Base-by-base conservation (phyloP, 2,113 vertebrate species). In the Bubo bubo region DNA sequence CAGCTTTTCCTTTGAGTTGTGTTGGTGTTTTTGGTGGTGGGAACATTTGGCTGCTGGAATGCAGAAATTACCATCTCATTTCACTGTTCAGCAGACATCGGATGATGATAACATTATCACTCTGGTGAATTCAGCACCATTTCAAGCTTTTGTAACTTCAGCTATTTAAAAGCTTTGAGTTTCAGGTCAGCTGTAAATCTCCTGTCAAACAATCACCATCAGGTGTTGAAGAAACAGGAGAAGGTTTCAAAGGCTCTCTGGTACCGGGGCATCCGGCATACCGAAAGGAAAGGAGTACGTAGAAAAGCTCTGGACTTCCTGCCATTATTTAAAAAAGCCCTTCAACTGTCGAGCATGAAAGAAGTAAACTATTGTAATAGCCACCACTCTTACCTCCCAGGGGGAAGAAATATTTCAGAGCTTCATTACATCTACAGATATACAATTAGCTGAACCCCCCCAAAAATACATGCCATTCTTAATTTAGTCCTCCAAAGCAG, bases 291-390 rank as follows among this genome's bases (percentile, higher is more conserved):
- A 92, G 56, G 56, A 74, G 68, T 23, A 76, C 10, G 24, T 3
- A 35, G 92, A 72, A 97, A 95, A 93, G 52, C 86, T 47, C 74
- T 70, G 63, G 16, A 59, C 88, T 96, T 97, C 93, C 95, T 97
- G 88, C 32, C 24, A 43, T 89, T 93, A 87, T 92, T 93, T 86
- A 7, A 89, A 92, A 81, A 62, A 83, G 21, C 27, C 2, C 5
- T 73, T 87, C 86, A 72, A 74, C 59, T 91, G 88, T 85, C 93
- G 95, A 59, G 59, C 41, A 14, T 20, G 59, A 74, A 88, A 96
- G 88, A 95, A 95, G 39, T 27, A 30, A 77, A 35, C 37, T 49
- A 95, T 87, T 94, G 86, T 88, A 95, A 22, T 32, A 90, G 59
- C 35, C 82, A 62, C 53, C 22, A 18, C 55, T 53, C 70, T 71